Conservation (phyloP, 2,888 invertebrate species). For the Drosophila atripex region DNA sequence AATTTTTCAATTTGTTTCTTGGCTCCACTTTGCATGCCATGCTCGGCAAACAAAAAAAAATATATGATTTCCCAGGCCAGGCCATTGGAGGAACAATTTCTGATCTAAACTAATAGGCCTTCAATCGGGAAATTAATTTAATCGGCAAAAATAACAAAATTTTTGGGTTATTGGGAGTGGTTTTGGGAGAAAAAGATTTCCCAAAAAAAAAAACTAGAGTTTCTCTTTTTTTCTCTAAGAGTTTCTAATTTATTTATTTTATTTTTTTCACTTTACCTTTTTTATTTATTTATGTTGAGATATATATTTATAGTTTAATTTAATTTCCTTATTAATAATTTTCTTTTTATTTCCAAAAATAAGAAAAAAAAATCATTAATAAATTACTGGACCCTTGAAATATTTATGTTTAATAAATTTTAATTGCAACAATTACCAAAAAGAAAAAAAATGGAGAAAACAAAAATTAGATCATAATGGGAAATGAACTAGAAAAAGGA, state of each 20-base stretch:
- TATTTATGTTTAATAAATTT: constrained; percentile 29
- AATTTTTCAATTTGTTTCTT: constrained; percentile 74
- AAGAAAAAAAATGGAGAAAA: neutral
- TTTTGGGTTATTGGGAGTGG: too few species aligned
- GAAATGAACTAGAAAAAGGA: constrained; percentile 35
- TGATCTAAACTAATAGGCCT: constrained; percentile 7
- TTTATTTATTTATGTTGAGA: too few species aligned
- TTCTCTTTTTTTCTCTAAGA: too few species aligned
- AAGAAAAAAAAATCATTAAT: too few species aligned
- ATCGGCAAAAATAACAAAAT: constrained; percentile 1
- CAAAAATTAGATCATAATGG: constrained; percentile 31
- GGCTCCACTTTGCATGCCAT: constrained; percentile 31
- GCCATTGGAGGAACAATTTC: constrained; percentile 17
- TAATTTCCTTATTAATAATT: too few species aligned
- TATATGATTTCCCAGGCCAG: constrained; percentile 2
- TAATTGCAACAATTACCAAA: constrained; percentile 37
- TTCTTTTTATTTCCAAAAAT: too few species aligned
- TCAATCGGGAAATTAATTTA: constrained; percentile 2
- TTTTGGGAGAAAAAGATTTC: too few species aligned
- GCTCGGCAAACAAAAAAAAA: neutral
- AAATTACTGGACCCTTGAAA: neutral
- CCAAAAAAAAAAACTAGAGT: too few species aligned
- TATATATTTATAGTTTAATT: too few species aligned
- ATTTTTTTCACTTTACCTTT: too few species aligned
- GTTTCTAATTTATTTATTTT: too few species aligned